A percentile compares a stretch with the other conserved stretches of the same genome.
These are phyloP conservation scores for Dromas ardeola DNA, from an alignment of 2,113 vertebrate species.

Conservation along the genomic window DNA sequence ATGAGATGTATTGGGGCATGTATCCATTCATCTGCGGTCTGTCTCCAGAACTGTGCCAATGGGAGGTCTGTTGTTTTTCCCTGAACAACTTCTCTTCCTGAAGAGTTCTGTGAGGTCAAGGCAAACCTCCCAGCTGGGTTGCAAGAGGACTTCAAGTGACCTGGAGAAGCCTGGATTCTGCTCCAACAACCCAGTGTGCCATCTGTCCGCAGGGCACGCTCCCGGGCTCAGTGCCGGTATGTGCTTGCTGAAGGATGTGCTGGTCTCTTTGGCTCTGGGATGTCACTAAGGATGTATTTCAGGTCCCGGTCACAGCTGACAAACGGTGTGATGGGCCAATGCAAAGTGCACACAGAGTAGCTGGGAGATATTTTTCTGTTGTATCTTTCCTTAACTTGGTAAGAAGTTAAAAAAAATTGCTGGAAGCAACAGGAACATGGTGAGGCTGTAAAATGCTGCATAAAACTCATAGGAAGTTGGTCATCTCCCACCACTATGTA, in stretches of 20 bases:
- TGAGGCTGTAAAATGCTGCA: background rate
- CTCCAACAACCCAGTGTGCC: accelerated
- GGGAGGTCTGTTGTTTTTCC: background rate
- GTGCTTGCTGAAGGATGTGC: background rate
- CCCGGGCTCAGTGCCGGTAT: accelerated
- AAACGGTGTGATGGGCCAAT: background rate
- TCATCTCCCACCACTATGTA: background rate
- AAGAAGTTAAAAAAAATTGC: background rate
- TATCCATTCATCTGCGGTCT: too few species aligned
- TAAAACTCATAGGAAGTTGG: background rate
- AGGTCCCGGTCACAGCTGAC: background rate
- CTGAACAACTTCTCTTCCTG: background rate
- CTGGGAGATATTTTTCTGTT: background rate
- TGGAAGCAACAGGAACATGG: background rate
- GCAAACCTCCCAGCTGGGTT: background rate
- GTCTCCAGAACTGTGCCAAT: background rate
- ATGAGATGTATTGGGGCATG: accelerated
- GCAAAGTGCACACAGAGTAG: background rate
- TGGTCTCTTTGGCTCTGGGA: background rate
- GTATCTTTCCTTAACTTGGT: background rate
- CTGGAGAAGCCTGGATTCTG: background rate
- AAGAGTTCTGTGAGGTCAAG: background rate
- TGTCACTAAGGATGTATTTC: background rate
- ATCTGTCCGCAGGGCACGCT: background rate
- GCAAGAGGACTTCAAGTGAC: background rate